Evolutionary conservation across 64 coral and sea anemone genomes (phyloP), one percentile per base, ranked within the genome.

Genomic region (Porites australiensis): DNA sequence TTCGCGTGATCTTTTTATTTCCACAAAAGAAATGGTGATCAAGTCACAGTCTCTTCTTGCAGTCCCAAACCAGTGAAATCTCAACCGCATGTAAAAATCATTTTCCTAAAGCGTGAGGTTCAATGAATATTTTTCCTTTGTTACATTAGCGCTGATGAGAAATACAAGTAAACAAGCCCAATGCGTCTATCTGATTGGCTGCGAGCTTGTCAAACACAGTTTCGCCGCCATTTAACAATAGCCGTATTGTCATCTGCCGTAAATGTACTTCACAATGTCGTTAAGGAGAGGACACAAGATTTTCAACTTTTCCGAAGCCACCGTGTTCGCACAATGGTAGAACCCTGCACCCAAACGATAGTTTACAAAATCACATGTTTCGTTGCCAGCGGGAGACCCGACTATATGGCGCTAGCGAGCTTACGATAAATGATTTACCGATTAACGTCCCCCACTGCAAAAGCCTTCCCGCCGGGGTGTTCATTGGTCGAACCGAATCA

Each of bases 351-450:
- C 47, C 27, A 6, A 8, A 8, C 19, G 46, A 84, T 84, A 84
- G 81, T 68, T 84, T 69, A 84, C 44, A 50, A 44, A 67, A 50
- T 49, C 81, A 61, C 81, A 46, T 44, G 45, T 15, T 37, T 69
- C 62, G 62, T 23, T 46, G 63, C 6, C 81, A 68, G 48, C 81
- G 81, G 81, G 81, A 48, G 18, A 8, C 15, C 81, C 81, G 81
- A 66, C 81, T 69, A 43, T 19, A 2, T 69, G 81, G 63, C 81
- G 81, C 81, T 84, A 84, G 44, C 43, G 60, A 14, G 47, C 81
- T 69, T 84, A 50, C 61, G 63, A 84, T 84, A 84, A 84, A 84
- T 84, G 43, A 84, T 84, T 84, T 84, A 84, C 62, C 81, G 63
- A 84, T 84, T 84, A 69, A 14, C 43, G 45, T 61, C 19, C 49